Conservation (phyloP, 1,140 invertebrate species). For the Drusus annulatus region DNA sequence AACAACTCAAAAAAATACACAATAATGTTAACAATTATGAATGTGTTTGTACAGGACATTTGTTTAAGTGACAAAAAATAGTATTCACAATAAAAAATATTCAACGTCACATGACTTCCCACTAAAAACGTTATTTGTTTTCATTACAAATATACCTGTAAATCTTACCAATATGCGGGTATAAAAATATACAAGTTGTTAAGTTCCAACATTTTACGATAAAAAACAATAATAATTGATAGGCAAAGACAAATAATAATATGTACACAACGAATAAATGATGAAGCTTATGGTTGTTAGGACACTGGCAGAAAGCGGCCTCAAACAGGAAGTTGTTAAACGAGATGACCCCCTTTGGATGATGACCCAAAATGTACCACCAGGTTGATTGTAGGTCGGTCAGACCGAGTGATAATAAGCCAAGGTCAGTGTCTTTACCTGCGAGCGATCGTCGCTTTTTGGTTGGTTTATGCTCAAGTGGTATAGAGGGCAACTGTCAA, state of each 20-base stretch:
- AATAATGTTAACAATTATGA: no score
- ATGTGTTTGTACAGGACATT: no score
- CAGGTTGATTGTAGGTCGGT: not conserved
- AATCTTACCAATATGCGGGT: no score
- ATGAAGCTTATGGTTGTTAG: no score
- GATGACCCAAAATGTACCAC: conserved; percentile 8
- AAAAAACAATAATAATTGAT: no score
- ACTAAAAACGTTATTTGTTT: conserved; percentile 8
- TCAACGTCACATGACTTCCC: not conserved
- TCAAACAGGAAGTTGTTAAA: conserved; percentile 4
- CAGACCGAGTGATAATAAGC: conserved; percentile 28
- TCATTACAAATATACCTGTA: no score
- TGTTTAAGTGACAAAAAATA: not conserved
- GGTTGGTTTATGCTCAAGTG: conserved; percentile 54
- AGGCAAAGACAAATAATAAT: no score
- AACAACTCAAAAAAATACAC: no score
- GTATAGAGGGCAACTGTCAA: conserved; percentile 56
- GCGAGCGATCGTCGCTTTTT: conserved; percentile 58
- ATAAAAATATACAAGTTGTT: no score
- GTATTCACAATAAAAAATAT: not conserved
- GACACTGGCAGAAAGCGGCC: no score
- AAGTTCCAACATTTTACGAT: no score
- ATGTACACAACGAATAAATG: no score
- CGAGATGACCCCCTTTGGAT: not conserved
- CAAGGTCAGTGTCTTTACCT: conserved; percentile 50